Evolutionary conservation across 2,888 invertebrate species (phyloP).

Genomic region (Nomada hirtipes): DNA sequence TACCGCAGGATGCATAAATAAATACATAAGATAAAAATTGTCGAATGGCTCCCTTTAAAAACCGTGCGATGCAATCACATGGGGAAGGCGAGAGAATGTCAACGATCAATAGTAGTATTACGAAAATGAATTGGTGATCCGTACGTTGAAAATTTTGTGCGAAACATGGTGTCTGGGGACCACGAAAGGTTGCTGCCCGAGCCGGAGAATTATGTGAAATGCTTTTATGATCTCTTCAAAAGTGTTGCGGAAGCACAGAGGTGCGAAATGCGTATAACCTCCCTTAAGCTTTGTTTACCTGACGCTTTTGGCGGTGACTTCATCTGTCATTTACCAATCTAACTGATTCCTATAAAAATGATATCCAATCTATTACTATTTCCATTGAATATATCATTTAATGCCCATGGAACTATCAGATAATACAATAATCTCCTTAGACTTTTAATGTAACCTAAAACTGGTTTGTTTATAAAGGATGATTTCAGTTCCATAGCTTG

Average conservation of each 20-base stretch:
- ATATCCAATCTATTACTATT: background rate
- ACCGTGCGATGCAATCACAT: constrained; percentile 68
- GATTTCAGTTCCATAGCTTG: background rate
- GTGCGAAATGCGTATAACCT: constrained; percentile 81
- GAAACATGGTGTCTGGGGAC: constrained; percentile 80
- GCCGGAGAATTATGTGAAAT: constrained; percentile 83
- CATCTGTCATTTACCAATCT: constrained; percentile 55
- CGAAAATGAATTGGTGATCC: constrained; percentile 81
- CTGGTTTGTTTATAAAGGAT: constrained; percentile 61
- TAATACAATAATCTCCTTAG: background rate
- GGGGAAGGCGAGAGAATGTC: constrained; percentile 69
- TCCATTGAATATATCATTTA: constrained; percentile 8
- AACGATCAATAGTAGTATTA: constrained; percentile 83
- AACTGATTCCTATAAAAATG: constrained; percentile 20
- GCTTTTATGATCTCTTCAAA: constrained; percentile 85
- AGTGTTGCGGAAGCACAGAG: constrained; percentile 84
- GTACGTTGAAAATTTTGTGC: constrained; percentile 70
- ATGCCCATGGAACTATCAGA: background rate
- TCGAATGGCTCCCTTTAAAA: constrained; percentile 43
- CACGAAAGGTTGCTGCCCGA: constrained; percentile 83
- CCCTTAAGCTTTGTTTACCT: constrained; percentile 78
- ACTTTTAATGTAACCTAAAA: constrained; percentile 68
- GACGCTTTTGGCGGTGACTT: constrained; percentile 66
- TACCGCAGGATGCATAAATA: constrained; percentile 16
- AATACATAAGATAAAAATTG: constrained; percentile 38